Base-by-base conservation (phyloP, 2,888 invertebrate species). In the Phalera bucephala region DNA sequence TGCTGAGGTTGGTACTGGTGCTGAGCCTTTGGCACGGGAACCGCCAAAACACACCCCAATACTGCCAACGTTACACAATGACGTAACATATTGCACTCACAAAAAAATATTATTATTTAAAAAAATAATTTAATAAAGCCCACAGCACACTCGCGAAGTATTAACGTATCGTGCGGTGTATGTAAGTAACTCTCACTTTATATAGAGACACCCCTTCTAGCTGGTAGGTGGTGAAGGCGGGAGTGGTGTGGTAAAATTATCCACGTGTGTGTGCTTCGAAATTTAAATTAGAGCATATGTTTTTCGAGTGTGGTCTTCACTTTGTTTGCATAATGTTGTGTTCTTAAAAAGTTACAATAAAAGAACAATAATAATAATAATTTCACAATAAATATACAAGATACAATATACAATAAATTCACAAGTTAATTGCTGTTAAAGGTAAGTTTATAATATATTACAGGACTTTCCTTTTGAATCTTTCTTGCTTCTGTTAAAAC, bases 161-260 rank as follows among this genome's bases (percentile, higher is more conserved):
- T 64, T 67, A 65, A 80, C 79, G 79, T 78, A 69, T 74, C 66
- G 56, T 79, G 70, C 72, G 67, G 66, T 74, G 79, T 78, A 76
- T 80, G 73, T 72, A 57, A 52, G 52, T 52, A 34, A 76, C 79
- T 74, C 76, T 80, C 82, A 70, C 81, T 79, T 79, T 88, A 84
- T 88, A 89, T 88, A 88, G 66, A 69, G 67, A 43, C 85, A 86
- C 80, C 87, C 87, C 87, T 83, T 78, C 86, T 84, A 69, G 62
- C 42, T 40, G 19, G 46, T 57, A 45, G 52, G 56, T 59, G 62
- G 53, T 57, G 61, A 67, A 67, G 71, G 82, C 71, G 80, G 80
- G 80, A 74, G 77, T 59, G 41, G 52, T 52, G 31, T 37, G 36
- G 40, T 40, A 40, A 37, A 41, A 29, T 29, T 36, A 51, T 32